phyloP scores from a whole-genome alignment of 2,888 invertebrate genomes.

The Drosophila putrida region DNA sequence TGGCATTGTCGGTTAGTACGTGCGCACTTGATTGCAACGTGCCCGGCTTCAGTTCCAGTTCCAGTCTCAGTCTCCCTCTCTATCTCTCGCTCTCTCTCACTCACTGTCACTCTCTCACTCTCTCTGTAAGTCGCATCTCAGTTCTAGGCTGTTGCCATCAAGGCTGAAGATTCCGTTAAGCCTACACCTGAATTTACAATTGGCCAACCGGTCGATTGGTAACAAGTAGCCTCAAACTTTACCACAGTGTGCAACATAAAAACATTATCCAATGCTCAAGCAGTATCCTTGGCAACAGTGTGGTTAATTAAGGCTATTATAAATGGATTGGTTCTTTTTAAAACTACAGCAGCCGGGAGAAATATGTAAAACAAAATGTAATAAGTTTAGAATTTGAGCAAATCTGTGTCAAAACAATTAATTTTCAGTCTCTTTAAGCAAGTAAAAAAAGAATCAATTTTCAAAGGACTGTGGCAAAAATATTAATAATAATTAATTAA shows the following conservation, averaged over 20 bases:
- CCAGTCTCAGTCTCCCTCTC: background rate
- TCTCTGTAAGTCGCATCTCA: conserved; percentile 2
- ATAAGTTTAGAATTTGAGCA: no score
- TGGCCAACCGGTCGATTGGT: conserved; percentile 37
- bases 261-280: conserved; percentile 1
- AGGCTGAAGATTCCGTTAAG: conserved; percentile 59
- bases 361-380: no score
- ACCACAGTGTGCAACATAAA: conserved; percentile 11
- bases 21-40: conserved; percentile 55
- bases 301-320: no score
- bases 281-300: background rate
- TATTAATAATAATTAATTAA: no score
- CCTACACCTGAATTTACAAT: conserved; percentile 48
- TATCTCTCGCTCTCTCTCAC: background rate
- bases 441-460: no score
- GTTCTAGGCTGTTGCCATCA: conserved; percentile 32
- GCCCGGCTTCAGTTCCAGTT: conserved; percentile 23
- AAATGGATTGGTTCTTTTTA: no score
- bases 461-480: no score
- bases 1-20: conserved; percentile 36
- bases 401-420: no score
- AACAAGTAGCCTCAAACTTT: conserved; percentile 5
- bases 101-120: conserved; percentile 1
- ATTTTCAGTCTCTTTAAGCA: no score
- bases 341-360: no score